Base-by-base conservation (phyloP, 2,888 invertebrate genomes). In the Drosophila pseudotakahashii region DNA sequence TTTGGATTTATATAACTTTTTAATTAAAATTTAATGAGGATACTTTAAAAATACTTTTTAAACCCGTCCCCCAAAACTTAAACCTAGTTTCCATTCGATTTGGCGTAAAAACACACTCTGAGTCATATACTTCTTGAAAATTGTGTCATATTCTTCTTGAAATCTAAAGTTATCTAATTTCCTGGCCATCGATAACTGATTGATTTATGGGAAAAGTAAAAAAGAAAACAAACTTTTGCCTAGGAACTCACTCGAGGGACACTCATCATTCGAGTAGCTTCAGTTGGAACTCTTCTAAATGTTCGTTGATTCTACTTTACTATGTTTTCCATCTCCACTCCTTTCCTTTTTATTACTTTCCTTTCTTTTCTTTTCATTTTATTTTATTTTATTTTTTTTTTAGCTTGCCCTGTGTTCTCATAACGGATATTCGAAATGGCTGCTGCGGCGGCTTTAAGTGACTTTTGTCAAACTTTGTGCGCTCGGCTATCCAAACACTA, bases 381-480 rank as follows among this genome's bases (percentile, higher is more conserved):
- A 32, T 39, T 73, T 51, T 54, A 6, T 19, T 11, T 6, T 62
- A 73, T 57, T 53, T 54, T 34, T 54, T 34, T 59, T 32, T 50
- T 52, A 52, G 60, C 41, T 54, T 69, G 62, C 70, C 67, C 60
- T 53, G 54, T 34, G 54, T 47, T 64, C 75, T 75, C 69, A 79
- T 85, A 82, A 79, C 88, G 82, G 88, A 81, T 79, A 88, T 81
- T 85, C 82, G 74, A 81, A 88, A 73, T 73, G 71, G 79, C 45
- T 54, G 68, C 66, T 66, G 85, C 59, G 79, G 64, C 84, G 87
- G 79, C 77, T 84, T 84, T 81, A 87, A 88, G 79, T 79, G 85
- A 87, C 88, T 87, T 87, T 87, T 84, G 82, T 81, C 81, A 82
- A 87, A 85, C 83, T 85, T 71, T 73, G 71, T 71, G 57, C 68